Evolutionary conservation across 2,888 invertebrate genomes (phyloP), one percentile per base, ranked within the genome.

Genomic region (Bibio marci): DNA sequence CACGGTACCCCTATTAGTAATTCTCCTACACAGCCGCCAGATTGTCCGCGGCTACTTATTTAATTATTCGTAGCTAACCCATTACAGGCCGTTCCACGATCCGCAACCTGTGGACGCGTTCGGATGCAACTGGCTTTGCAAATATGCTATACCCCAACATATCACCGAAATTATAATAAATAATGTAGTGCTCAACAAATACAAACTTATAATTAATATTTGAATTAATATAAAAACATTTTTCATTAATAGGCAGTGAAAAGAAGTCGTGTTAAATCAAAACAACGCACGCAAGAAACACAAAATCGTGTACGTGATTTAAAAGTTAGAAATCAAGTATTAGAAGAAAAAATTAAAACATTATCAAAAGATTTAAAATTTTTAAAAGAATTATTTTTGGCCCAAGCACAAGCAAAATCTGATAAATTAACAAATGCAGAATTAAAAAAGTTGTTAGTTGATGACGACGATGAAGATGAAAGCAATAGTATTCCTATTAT

Each of bases 351-450:
- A 58, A 81, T 85, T 3, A 79, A 80, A 52, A 75, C 78, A 40
- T 62, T 85, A n/a, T 78, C 79, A 11, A 80, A 81, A 54, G 83
- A 86, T 54, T 59, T 86, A 18, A 74, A 76, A 34, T 80, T 85
- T 51, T 62, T 86, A 10, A 85, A 85, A 57, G 82, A 85, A 52
- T 61, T 86, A 39, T 82, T 86, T 52, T 59, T 85, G 45, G 80
- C 81, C 5, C 82, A 83, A 55, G 82, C 83, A 28, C 76, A 82
- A 49, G 74, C 69, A 42, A 58, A 64, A 43, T 62, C 63, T 8
- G 64, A 62, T 38, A 72, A 73, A 49, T 68, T 71, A 50, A 66
- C 69, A 27, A 68, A 67, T 2, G 56, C 71, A 13, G 69, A 73
- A 52, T 54, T 74, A 32, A 63, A 72, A 32, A 69, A 70, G 49